Base-by-base conservation (phyloP, 2,888 invertebrate species). In the Acanthosepion lycidas region DNA sequence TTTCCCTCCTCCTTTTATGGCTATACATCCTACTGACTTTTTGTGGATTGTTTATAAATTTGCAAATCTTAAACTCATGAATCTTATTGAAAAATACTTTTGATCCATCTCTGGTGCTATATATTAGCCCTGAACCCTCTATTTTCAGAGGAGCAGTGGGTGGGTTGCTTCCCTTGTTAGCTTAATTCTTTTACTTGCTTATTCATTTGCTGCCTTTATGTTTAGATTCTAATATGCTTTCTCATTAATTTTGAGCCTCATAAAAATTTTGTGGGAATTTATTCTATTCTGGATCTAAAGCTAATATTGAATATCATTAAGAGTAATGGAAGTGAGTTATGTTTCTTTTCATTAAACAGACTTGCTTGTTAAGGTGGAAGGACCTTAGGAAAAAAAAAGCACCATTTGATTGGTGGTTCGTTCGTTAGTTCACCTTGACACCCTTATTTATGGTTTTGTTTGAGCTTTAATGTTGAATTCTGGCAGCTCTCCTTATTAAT, bases 161-260 rank as follows among this genome's bases (percentile, higher is more conserved):
- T 33, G 33, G n/a, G 15, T n/a, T 9, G 12, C 12, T 15, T 3
- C 15, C 9, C n/a, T n/a, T n/a, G 12, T 78, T 8, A 12, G 78
- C n/a, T 78, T 33, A n/a, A n/a, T 78, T n/a, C n/a, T 64, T n/a
- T 78, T 78, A n/a, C 78, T 78, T 78, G 78, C 78, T 78, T 78
- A 78, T 78, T 78, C 78, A 78, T 78, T 78, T 78, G 15, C 12
- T n/a, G 1, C n/a, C 78, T 9, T n/a, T 18, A 78, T 78, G 78
- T 15, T n/a, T n/a, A 78, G 78, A 78, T 78, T 78, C n/a, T 78
- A 78, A 78, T 78, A 78, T 78, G 78, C 78, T 12, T 78, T 33
- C 78, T 78, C 78, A 78, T 78, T 78, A 78, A 78, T 78, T 78
- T 78, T n/a, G 12, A n/a, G 15, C 78, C 78, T n/a, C 9, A 78